phyloP scores from a whole-genome alignment of 2,888 invertebrate genomes.

The Meghimatium bilineatum region DNA sequence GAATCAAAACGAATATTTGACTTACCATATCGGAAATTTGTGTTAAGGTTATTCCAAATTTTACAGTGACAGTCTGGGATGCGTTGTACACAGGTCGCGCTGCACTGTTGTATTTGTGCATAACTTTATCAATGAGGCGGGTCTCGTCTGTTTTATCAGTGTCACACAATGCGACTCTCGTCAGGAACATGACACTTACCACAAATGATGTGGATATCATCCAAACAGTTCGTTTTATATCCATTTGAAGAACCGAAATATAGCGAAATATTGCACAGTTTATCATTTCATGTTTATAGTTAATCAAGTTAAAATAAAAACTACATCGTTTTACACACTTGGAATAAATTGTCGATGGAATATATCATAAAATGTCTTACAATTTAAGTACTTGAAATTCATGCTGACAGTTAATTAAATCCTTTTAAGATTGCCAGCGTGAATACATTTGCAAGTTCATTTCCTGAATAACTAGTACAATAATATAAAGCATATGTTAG shows the following conservation, averaged over 20 bases:
- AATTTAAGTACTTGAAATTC: too few species aligned
- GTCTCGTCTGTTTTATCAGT: slow-evolving; percentile 71
- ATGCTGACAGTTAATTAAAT: too few species aligned
- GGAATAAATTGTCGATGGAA: too few species aligned
- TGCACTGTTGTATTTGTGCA: slow-evolving; percentile 73
- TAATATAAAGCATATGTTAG: too few species aligned
- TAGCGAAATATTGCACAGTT: too few species aligned
- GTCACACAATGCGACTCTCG: neutral
- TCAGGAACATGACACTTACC: neutral
- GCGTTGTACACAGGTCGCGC: slow-evolving; percentile 76
- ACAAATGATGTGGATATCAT: neutral
- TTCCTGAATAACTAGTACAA: too few species aligned
- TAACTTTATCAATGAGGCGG: slow-evolving; percentile 67
- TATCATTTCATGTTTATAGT: too few species aligned
- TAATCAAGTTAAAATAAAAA: too few species aligned
- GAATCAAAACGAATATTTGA: slow-evolving; percentile 30
- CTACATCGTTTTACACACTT: too few species aligned
- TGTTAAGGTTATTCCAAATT: slow-evolving; percentile 76
- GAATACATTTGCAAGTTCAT: too few species aligned
- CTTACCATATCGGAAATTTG: slow-evolving; percentile 77
- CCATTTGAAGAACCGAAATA: neutral
- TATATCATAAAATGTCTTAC: too few species aligned
- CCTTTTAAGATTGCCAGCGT: too few species aligned
- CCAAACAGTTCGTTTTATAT: neutral
- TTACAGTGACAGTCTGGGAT: slow-evolving; percentile 72